These are phyloP conservation scores for Parnassius mnemosyne DNA, from an alignment of 2,888 invertebrate species.

Conservation along the genomic window DNA sequence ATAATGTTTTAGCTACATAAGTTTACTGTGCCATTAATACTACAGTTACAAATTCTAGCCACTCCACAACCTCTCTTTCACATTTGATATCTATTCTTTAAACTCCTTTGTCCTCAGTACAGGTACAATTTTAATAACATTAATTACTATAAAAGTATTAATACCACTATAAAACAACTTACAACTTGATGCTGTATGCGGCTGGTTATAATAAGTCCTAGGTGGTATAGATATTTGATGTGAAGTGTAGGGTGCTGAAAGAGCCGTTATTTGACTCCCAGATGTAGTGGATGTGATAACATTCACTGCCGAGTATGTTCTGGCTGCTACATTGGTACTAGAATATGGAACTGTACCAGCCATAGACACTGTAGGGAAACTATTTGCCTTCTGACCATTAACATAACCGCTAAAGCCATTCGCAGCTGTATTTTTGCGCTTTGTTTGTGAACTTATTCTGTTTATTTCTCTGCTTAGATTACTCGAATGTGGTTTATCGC, in stretches of 20 bases:
- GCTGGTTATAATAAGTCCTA: slow-evolving; percentile 15
- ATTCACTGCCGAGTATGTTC: slow-evolving; percentile 1
- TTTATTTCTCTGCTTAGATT: slow-evolving; percentile 7
- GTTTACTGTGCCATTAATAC: too few relatives aligned
- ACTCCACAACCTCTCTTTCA: too few relatives aligned
- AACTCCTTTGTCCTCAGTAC: too few relatives aligned
- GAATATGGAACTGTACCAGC: slow-evolving; percentile 7
- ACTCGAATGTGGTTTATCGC: slow-evolving; percentile 12
- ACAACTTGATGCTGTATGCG: slow-evolving; percentile 10
- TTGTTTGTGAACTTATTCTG: slow-evolving; percentile 3
- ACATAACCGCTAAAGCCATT: slow-evolving; percentile 18
- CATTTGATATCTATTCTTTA: too few relatives aligned
- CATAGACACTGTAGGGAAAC: background rate
- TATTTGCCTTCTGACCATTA: too few relatives aligned
- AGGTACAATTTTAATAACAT: too few relatives aligned
- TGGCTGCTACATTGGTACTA: background rate
- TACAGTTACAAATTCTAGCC: too few relatives aligned
- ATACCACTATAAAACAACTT: slow-evolving; percentile 7
- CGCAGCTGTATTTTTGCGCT: background rate
- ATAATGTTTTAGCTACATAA: too few relatives aligned
- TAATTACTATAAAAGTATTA: too few relatives aligned
- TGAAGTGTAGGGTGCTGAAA: slow-evolving; percentile 13
- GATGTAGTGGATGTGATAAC: background rate
- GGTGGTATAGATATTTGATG: slow-evolving; percentile 21
- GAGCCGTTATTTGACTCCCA: background rate